Conservation (phyloP, 2,888 invertebrate species). For the Amiota mariae region DNA sequence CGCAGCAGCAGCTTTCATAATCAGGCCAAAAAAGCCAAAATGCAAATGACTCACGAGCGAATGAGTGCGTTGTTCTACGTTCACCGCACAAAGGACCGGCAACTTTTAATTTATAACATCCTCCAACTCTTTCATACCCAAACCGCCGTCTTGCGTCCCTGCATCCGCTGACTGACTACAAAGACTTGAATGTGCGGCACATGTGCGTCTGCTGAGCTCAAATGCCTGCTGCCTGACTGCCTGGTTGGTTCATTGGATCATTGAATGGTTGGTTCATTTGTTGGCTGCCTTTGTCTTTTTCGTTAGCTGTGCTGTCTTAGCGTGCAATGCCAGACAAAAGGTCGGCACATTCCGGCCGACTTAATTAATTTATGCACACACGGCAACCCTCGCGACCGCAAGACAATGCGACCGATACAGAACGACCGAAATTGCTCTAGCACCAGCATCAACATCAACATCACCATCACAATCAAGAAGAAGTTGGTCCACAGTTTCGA, state of each 20-base stretch:
- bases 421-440: conserved; percentile 8
- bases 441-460: conserved; percentile 34
- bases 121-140: conserved; percentile 47
- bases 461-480: background rate
- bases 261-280: background rate
- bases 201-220: conserved; percentile 23
- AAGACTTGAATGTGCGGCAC: conserved; percentile 23
- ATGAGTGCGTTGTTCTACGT: background rate
- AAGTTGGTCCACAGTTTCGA: conserved; percentile 42
- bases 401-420: conserved; percentile 33
- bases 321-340: conserved; percentile 69
- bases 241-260: conserved; percentile 5
- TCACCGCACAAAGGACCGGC: conserved; percentile 58
- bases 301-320: conserved; percentile 37
- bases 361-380: conserved; percentile 72
- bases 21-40: conserved; percentile 66
- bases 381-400: conserved; percentile 45
- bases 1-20: conserved; percentile 73
- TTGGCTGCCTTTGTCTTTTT: conserved; percentile 39
- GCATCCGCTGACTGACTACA: background rate
- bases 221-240: conserved; percentile 8
- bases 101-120: conserved; percentile 70
- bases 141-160: background rate
- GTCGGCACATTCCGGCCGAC: conserved; percentile 69
- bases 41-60: conserved; percentile 67